Base-by-base conservation (phyloP, 2,888 invertebrate genomes). In the Melinaea marsaeus region DNA sequence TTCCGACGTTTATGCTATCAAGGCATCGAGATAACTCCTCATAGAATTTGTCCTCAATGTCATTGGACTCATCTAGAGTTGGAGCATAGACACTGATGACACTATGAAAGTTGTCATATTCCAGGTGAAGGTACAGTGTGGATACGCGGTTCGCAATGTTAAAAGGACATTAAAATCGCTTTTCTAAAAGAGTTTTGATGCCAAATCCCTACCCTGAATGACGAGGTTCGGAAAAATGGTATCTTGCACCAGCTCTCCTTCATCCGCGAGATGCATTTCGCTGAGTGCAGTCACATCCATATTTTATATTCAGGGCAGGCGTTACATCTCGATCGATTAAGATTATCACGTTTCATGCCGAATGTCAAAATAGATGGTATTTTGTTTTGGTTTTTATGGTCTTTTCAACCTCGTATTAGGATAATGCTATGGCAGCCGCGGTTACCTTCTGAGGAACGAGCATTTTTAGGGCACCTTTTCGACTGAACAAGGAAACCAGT, bases 61-160 rank as follows among this genome's bases (percentile, higher is more conserved):
- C 69, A 56, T 71, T 68, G 58, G 13, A 1, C 46, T 63, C 66
- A 5, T 70, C 66, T n/a, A 73, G 2, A 0, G 72, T 76, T 6
- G 74, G 73, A 1, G 73, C 72, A 61, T 75, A 75, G 1, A 72
- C 70, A 58, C 73, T 74, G 32, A 77, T 69, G 13, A 74, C 42
- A 64, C 74, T 74, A 13, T 22, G 22, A 22, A 22, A 22, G 22
- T 22, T 22, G 22, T 22, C 22, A 22, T 22, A 22, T 22, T 22
- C 22, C 22, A 22, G 22, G 22, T 22, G 22, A 22, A 22, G 22
- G 22, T 22, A 22, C 22, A 22, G 1, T 22, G 22, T 22, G 22
- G 22, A 22, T 22, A 22, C 1, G 22, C 22, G 1, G 22, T 1
- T 22, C 22, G 1, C 0, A 22, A 22, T 22, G 22, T 22, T 22